phyloP scores from a whole-genome alignment of 2,113 vertebrate species.

The Neomonachus schauinslandi region DNA sequence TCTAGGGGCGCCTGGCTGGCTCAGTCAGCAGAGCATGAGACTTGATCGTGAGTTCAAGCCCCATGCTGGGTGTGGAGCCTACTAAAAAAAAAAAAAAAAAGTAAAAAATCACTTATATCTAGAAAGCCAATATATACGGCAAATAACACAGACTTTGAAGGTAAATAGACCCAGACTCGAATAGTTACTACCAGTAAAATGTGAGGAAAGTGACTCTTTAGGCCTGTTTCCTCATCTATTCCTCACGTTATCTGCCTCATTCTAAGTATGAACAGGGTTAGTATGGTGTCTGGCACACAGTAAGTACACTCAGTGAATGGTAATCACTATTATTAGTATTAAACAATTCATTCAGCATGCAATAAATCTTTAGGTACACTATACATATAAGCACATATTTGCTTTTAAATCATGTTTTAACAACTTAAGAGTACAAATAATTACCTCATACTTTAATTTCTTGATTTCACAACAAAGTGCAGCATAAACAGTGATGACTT shows the following conservation, averaged over 20 bases:
- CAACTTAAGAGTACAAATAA: constrained; percentile 31
- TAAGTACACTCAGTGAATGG: background rate
- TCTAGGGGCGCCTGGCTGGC: background rate
- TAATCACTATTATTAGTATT: background rate
- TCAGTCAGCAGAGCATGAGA: background rate
- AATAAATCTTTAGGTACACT: constrained; percentile 24
- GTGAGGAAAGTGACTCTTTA: background rate
- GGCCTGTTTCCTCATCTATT: background rate
- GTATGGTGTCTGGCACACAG: background rate
- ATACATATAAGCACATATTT: background rate
- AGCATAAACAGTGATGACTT: constrained; percentile 99
- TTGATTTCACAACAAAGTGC: constrained; percentile 99
- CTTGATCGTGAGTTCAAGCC: background rate
- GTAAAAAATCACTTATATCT: background rate
- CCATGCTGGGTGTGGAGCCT: background rate
- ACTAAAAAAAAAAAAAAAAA: background rate
- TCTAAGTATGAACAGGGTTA: background rate
- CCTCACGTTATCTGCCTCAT: background rate
- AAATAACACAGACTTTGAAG: background rate
- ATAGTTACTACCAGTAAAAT: background rate
- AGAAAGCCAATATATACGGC: background rate
- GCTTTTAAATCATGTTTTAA: constrained; percentile 53
- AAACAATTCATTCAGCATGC: background rate
- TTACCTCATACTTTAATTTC: constrained; percentile 98
- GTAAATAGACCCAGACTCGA: background rate